Conservation (phyloP, 37 sponge, comb jelly and placozoan genomes). For the Haliclona indistincta region DNA sequence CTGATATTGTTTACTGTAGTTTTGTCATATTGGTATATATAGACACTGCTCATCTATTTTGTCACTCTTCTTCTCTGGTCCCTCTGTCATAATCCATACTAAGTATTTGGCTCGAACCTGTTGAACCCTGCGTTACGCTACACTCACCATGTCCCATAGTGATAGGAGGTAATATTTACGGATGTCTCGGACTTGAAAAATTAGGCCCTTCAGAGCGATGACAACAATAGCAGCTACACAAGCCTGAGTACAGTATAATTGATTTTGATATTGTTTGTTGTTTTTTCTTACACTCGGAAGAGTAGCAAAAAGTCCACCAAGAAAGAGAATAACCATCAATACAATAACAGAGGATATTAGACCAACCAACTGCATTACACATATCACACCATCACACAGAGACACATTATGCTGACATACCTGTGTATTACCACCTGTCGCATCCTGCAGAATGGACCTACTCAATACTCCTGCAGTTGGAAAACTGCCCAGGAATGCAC, state of each 20-base stretch:
- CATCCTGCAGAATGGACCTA: conserved; percentile 66
- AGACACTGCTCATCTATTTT: too few relatives aligned
- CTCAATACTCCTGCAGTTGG: conserved; percentile 65
- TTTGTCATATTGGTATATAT: too few relatives aligned
- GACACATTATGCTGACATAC: conserved; percentile 2
- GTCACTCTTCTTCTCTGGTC: too few relatives aligned
- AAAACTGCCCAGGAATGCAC: conserved; percentile 75
- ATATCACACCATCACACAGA: neutral
- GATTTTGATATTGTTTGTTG: too few relatives aligned
- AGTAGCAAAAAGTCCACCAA: conserved; percentile 56
- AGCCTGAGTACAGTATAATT: conserved; percentile 42
- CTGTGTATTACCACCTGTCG: conserved; percentile 78
- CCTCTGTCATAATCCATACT: too few relatives aligned
- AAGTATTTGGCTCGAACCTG: too few relatives aligned
- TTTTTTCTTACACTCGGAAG: conserved; percentile 62
- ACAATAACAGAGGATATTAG: conserved; percentile 70
- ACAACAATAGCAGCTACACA: conserved; percentile 74
- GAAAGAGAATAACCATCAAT: conserved; percentile 51
- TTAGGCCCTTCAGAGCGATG: conserved; percentile 70
- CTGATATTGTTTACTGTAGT: too few relatives aligned
- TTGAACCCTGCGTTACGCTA: too few relatives aligned
- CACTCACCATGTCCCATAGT: conserved; percentile 35
- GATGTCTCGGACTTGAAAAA: conserved; percentile 70
- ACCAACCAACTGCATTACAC: conserved; percentile 72
- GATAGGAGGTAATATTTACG: conserved; percentile 57